Conservation (phyloP, 2,113 vertebrate genomes). For the Guaruba guarouba region DNA sequence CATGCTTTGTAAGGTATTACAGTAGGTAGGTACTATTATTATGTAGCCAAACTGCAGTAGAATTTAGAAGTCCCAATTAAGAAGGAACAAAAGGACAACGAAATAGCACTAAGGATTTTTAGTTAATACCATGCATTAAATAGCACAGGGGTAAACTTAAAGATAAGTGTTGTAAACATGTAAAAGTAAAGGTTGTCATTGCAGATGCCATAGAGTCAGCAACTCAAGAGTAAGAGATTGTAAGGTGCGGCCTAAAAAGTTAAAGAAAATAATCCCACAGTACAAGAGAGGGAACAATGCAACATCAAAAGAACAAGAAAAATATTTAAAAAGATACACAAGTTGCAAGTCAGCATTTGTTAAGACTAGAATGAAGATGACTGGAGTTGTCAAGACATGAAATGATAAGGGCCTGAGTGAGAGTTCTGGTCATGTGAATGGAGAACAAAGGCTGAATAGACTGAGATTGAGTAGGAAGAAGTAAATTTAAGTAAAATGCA, state of each 20-base stretch:
- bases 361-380: slow-evolving; percentile 1
- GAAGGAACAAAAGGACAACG: not conserved
- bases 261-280: slow-evolving; percentile 27
- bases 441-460: slow-evolving; percentile 47
- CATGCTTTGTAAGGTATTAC: not conserved
- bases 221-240: not conserved
- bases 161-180: not conserved
- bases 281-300: slow-evolving; percentile 19
- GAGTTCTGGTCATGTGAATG: not conserved
- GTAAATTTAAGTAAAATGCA: not conserved
- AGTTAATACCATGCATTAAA: not conserved
- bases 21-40: not conserved
- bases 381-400: slow-evolving; percentile 42
- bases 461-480: not conserved
- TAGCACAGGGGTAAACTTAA: not conserved
- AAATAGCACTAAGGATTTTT: not conserved
- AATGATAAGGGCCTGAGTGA: slow-evolving; percentile 26
- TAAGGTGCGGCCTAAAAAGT: not conserved
- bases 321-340: not conserved
- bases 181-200: not conserved
- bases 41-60: not conserved
- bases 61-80: not conserved
- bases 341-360: slow-evolving; percentile 36
- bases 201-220: not conserved
- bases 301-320: not conserved